Evolutionary conservation across 2,888 invertebrate genomes (phyloP), one percentile per base, ranked within the genome.

Genomic region (Meganola albula): DNA sequence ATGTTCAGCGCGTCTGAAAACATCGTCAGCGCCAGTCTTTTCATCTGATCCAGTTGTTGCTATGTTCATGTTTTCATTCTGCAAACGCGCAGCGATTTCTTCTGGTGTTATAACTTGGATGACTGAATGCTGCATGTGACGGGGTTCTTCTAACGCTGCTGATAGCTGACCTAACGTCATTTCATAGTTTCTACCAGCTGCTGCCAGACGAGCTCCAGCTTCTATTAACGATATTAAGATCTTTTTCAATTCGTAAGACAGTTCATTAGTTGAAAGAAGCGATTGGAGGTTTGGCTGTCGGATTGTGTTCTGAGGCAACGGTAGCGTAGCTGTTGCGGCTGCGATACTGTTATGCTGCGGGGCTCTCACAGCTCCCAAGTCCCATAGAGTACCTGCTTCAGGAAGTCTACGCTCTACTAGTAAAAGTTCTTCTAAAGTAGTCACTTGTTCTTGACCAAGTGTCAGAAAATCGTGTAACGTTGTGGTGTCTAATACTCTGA

Each of bases 181-280:
- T 41, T 82, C 80, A 30, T 80, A 84, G 41, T 79, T 78, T 2
- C 72, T 63, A 0, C 85, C 82, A 0, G 75, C 69, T 0, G 85
- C 83, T 0, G 84, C 85, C 0, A 85, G 55, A 1, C 77, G 48
- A 0, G 85, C 85, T 0, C 85, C 85, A 0, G 82, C 83, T 59
- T 84, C 84, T 13, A 85, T 74, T 10, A 85, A 43, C 1, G 84
- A 83, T 43, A 85, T 85, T 1, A 85, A 43, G 12, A 85, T 85
- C 41, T 85, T 85, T 2, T 70, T 53, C 20, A 85, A 41, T 34
- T 85, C 85, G 16, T 66, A 76, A 0, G 84, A 74, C 2, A 85
- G 33, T 40, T 85, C 85, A 33, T 85, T 84, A 0, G 85, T 85
- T 0, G 85, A 79, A 0, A 85, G 52, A 2, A 85, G 40, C 0